Evolutionary conservation across 64 coral and sea anemone species (phyloP), one percentile per base, ranked within the genome.

Genomic region (Montipora efflorescens): DNA sequence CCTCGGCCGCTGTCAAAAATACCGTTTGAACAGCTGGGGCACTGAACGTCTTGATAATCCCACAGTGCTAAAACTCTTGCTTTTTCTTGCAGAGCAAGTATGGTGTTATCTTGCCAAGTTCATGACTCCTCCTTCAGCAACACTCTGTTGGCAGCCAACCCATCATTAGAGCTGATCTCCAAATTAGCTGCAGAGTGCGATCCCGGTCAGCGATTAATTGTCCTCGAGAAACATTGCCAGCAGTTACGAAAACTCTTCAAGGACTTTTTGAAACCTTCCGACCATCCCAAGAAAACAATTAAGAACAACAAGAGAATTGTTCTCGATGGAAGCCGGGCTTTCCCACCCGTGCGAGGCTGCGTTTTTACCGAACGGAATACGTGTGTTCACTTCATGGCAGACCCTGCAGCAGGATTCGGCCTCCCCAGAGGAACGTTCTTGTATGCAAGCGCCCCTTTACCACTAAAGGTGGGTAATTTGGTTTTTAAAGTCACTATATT

Each of bases 181-280:
- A 67, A 74, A 18, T 87, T 99, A 61, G 89, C 79, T 57, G 89
- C 80, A 19, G 89, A 92, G 21, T 83, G 92, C 48, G 98, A 99
- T 57, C 95, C 95, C 8, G 98, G 98, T 15, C 74, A 90, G 43
- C 84, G 98, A 79, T 95, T 96, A 18, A 28, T 75, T 77, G 95
- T 99, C 8, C 62, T 89, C 1, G 92, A 96, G 66, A 77, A 51
- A 16, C 98, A 99, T 67, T 99, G 98, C 71, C 87, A 99, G n/a
- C 92, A 99, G 79, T 74, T 99, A 36, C 98, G 98, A 21, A 96
- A 84, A 67, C 87, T 99, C 48, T 99, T 96, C 90, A 99, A 99
- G 48, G 98, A 99, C 50, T 98, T 95, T 18, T 90, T 96, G 47
- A 91, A 94, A 59, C 98, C 98, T 18, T 55, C 78, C 44, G 72